These are phyloP conservation scores for Azorinus chamasolen DNA, from an alignment of 2,888 invertebrate genomes.

Conservation along the genomic window DNA sequence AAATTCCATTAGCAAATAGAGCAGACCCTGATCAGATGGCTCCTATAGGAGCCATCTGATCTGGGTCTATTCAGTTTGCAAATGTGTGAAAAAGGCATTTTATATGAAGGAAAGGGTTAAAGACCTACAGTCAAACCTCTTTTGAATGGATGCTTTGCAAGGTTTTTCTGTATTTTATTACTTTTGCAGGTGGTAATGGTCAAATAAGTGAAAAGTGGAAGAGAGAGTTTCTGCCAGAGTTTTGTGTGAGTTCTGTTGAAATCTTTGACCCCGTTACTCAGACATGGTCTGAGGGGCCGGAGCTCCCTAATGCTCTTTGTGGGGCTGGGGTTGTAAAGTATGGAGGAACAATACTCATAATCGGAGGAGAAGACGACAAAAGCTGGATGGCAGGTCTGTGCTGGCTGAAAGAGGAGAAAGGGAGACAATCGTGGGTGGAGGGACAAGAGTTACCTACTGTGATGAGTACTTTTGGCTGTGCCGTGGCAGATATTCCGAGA, in stretches of 20 bases:
- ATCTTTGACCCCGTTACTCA: conserved; percentile 80
- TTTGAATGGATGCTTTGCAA: no score
- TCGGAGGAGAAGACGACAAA: conserved; percentile 85
- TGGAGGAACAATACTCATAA: conserved; percentile 82
- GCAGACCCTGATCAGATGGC: no score
- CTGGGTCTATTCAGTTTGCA: no score
- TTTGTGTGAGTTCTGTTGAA: conserved; percentile 84
- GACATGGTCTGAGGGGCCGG: conserved; percentile 82
- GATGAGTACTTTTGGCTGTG: conserved; percentile 85
- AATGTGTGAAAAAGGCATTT: no score
- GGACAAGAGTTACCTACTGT: conserved; percentile 84
- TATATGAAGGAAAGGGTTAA: no score
- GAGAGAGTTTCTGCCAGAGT: conserved; percentile 84
- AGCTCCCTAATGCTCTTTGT: conserved; percentile 85
- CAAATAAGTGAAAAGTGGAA: conserved; percentile 84
- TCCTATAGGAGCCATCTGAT: no score
- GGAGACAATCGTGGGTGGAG: conserved; percentile 81
- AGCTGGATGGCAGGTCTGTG: conserved; percentile 86
- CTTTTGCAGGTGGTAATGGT: conserved; percentile 81
- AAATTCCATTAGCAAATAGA: no score
- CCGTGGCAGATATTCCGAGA: conserved; percentile 80
- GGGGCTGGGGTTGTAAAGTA: conserved; percentile 85
- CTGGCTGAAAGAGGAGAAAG: conserved; percentile 78
- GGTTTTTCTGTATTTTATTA: not conserved
- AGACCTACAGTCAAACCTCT: no score